Evolutionary conservation across 2,113 vertebrate genomes (phyloP).

Genomic region (Archocentrus centrarchus): DNA sequence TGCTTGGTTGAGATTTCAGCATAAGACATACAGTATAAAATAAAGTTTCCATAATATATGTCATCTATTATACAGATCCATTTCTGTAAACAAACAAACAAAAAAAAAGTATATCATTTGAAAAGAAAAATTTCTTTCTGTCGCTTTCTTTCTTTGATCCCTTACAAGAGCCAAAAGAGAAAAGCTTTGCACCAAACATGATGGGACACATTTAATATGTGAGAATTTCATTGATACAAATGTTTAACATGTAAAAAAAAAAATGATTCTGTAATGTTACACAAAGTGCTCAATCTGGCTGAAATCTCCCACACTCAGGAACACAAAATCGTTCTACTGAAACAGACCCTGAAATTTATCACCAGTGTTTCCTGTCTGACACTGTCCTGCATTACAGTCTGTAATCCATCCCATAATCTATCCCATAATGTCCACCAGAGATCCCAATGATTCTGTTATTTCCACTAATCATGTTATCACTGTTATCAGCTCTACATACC

Average conservation of each 20-base stretch:
- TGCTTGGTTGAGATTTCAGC: background rate
- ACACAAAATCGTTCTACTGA: background rate
- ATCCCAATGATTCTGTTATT: background rate
- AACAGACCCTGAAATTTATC: background rate
- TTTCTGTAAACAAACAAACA: no score
- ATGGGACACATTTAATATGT: no score
- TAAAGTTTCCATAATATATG: background rate
- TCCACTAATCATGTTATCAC: background rate
- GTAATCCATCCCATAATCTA: background rate
- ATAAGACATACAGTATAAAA: background rate
- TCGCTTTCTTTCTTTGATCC: no score
- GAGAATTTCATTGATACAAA: no score
- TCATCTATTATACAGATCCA: background rate
- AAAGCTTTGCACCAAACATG: no score
- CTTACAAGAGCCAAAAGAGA: no score
- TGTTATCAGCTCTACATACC: background rate
- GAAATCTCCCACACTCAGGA: background rate
- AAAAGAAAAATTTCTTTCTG: no score
- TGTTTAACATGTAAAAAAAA: background rate
- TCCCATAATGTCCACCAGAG: conserved; percentile 2
- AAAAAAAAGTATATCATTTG: no score
- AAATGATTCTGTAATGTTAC: background rate
- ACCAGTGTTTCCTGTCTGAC: background rate
- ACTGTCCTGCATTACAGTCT: background rate
- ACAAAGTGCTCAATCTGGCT: background rate